A percentile compares a stretch with the other conserved stretches of the same genome.
Conservation (phyloP, 2,888 invertebrate genomes). For the Rhimphoctona megacephalus region DNA sequence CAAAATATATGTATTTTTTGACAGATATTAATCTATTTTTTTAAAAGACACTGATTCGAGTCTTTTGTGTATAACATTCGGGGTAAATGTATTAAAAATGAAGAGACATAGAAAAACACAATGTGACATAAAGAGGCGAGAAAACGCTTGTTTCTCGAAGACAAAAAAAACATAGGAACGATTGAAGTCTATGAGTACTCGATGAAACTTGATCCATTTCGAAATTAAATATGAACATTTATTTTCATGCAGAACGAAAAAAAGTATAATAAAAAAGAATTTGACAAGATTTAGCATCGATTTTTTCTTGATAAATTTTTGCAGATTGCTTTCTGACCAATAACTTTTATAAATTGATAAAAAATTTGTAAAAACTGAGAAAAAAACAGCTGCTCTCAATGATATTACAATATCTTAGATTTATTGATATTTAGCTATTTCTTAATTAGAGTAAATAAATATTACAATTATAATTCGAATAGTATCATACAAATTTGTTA, state of each 20-base stretch:
- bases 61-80: conserved; percentile 4
- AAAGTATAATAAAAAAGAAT: not conserved
- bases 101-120: conserved; percentile 32
- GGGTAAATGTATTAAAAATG: conserved; percentile 18
- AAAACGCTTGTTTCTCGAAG: conserved; percentile 15
- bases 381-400: conserved; percentile 10
- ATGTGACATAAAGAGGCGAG: conserved; percentile 23
- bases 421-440: conserved; percentile 68
- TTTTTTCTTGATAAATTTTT: not conserved
- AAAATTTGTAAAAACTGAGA: not conserved
- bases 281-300: not conserved
- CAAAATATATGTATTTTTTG: conserved; percentile 38
- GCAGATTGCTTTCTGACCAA: not conserved
- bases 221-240: not conserved
- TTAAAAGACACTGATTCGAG: not conserved
- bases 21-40: not conserved
- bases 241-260: not conserved
- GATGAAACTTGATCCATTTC: conserved; percentile 12
- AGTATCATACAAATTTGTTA: conserved; percentile 71
- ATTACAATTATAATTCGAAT: conserved; percentile 69
- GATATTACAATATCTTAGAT: conserved; percentile 65
- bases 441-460: conserved; percentile 71
- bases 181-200: conserved; percentile 6
- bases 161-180: conserved; percentile 27
- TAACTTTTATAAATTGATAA: not conserved